These are phyloP conservation scores for Phrynocephalus versicolor DNA, from an alignment of 2,113 vertebrate genomes.

Conservation along the genomic window DNA sequence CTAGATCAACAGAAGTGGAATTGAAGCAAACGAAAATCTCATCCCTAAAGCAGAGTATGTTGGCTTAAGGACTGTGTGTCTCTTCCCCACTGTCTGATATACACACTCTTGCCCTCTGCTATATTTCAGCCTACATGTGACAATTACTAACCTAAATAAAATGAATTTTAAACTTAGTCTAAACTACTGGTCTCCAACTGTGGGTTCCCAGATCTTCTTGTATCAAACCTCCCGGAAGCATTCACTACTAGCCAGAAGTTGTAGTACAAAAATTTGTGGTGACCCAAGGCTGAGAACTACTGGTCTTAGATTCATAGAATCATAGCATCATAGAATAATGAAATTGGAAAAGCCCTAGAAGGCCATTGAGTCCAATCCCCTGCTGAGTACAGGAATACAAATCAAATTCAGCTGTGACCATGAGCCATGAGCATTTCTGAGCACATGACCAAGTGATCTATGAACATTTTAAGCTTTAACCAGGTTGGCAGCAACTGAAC, in stretches of 20 bases:
- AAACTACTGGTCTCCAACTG: too few species aligned
- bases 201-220: not conserved
- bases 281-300: too few species aligned
- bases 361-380: too few species aligned
- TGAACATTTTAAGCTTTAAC: not conserved
- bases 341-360: too few species aligned
- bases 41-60: not conserved
- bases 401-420: too few species aligned
- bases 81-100: not conserved
- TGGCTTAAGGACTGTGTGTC: not conserved
- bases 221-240: not conserved
- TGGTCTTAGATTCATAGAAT: too few species aligned
- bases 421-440: too few species aligned
- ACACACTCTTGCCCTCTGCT: not conserved
- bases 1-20: too few species aligned
- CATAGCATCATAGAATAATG: too few species aligned
- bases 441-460: too few species aligned
- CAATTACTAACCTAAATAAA: not conserved
- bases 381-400: not conserved
- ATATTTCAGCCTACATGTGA: not conserved
- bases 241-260: not conserved
- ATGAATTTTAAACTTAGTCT: not conserved
- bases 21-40: too few species aligned
- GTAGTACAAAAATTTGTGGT: too few species aligned
- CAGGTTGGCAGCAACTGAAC: not conserved